Evolutionary conservation across 2,113 vertebrate genomes (phyloP), one percentile per base, ranked within the genome.

Genomic region (Eulemur rufifrons): DNA sequence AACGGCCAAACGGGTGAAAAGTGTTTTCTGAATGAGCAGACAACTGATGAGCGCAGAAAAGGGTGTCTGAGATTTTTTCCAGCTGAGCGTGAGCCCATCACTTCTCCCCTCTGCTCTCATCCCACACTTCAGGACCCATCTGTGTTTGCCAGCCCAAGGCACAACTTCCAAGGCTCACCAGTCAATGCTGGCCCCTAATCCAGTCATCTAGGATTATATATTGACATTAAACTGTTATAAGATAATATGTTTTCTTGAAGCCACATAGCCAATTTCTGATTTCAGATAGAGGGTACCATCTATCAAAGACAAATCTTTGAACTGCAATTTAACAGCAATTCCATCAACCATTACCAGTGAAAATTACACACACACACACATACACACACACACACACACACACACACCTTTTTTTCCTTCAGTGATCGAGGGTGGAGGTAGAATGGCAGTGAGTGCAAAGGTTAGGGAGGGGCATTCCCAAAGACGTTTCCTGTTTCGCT

Each of bases 1-100:
- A 97, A 98, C 97, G 98, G 96, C 74, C 86, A 97, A 97, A 98
- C 86, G 92, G 95, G 71, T 96, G 94, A 96, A 66, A 96, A 97
- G 80, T 78, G 68, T 95, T 98, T 98, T 50, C 96, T 94, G 92
- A 91, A 87, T 94, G 83, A 93, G 3, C 80, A 93, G 94, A 32
- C 8, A 97, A 97, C 66, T 92, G 95, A 93, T 95, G 93, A 89
- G 93, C 63, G 98, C 89, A 91, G 63, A 97, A 94, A 80, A 78
- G 71, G 95, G 76, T 95, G 71, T 68, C 0, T 0, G 82, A 47
- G 69, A 37, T 59, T 12, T 64, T 87, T 71, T 1, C 27, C 69
- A 56, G 42, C 81, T 76, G n/a, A 69, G 69, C 34, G 17, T 45
- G 10, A 37, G 32, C 56, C 27, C 39, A 21, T 37, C 39, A 45